phyloP scores from a whole-genome alignment of 30 jellyfish, hydroid and myxozoan genomes.

The Calvadosia cruxmelitensis region DNA sequence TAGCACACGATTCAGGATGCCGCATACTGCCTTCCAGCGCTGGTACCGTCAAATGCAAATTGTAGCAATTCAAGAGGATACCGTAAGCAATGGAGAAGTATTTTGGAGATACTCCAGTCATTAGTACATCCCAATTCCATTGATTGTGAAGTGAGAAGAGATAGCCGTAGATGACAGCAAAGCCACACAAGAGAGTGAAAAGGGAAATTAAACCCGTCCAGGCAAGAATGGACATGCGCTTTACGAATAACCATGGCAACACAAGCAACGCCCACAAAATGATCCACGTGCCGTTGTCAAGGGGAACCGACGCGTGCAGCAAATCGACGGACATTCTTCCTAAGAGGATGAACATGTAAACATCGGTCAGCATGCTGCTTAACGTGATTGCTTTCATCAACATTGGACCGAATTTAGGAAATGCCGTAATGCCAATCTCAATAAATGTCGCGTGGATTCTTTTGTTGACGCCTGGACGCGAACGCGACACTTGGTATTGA shows the following conservation, averaged over 20 bases:
- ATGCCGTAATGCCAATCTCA: conserved; percentile 37
- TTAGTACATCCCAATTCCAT: conserved; percentile 29
- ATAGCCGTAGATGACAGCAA: conserved; percentile 1
- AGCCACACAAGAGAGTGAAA: conserved; percentile 5
- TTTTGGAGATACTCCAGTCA: background rate
- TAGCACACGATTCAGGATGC: conserved; percentile 20
- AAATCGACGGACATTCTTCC: conserved; percentile 39
- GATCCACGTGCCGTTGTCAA: conserved; percentile 8
- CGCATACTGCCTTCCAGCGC: conserved; percentile 70
- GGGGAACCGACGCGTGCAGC: background rate
- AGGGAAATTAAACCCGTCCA: conserved; percentile 40
- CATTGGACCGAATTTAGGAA: conserved; percentile 24
- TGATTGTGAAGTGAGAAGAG: conserved; percentile 4
- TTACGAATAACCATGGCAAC: conserved; percentile 42
- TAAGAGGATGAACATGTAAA: conserved; percentile 23
- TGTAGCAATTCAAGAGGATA: conserved; percentile 17
- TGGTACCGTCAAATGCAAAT: conserved; percentile 39
- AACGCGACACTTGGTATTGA: conserved; percentile 39
- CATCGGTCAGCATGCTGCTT: conserved; percentile 38
- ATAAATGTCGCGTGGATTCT: conserved; percentile 32
- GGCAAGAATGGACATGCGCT: conserved; percentile 48
- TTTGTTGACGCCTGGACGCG: conserved; percentile 26
- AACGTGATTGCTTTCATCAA: conserved; percentile 24
- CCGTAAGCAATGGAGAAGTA: conserved; percentile 48
- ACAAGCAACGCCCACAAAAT: conserved; percentile 30